Base-by-base conservation (phyloP, 2,797 vertebrate genomes). In the Apodemus agrarius region DNA sequence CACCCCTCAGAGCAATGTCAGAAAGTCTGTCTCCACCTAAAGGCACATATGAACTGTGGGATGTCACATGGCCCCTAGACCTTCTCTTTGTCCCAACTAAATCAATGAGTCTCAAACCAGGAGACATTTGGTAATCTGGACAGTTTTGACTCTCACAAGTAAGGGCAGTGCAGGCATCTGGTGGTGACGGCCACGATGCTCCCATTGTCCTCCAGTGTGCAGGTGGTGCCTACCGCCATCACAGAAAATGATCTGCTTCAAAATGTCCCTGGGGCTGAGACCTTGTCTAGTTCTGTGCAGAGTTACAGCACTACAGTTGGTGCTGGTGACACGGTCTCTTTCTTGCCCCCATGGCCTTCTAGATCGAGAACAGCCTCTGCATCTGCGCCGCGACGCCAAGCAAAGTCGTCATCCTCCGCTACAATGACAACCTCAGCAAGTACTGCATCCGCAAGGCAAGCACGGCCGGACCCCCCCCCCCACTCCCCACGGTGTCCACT, bases 361-460 rank as follows among this genome's bases (percentile, higher is more conserved):
- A 99, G 99, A 99, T 99, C 49, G 99, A 99, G 97, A 99, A 99
- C 0, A 98, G 98, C 37, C 99, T 99, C 1, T 99, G 99, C 98
- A 99, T 99, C 98, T 99, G 99, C 88, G 99, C 99, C 8, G 99
- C 99, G 4, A 99, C 99, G 99, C 99, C 99, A 1, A 99, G 97
- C 97, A 99, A 99, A 98, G 99, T 99, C 59, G 99, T 99, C 34
- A 98, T 99, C 93, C 98, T 99, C 90, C 99, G 99, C 43, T 99
- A 99, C 98, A 99, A 99, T 0, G 99, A 99, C 96, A 99, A 99
- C 98, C 99, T 99, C 95, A 99, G 99, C 99, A 99, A 99, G 97
- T 99, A 99, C 98, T 99, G 99, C 97, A 99, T 99, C 97, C 99
- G 99, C 94, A 99, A 99, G 99, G 99, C 99, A 97, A 98, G 98